Percentiles rank a stretch among this genome's conserved stretches.
phyloP scores from a whole-genome alignment of 2,113 vertebrate genomes.

The Corydoras sp. region DNA sequence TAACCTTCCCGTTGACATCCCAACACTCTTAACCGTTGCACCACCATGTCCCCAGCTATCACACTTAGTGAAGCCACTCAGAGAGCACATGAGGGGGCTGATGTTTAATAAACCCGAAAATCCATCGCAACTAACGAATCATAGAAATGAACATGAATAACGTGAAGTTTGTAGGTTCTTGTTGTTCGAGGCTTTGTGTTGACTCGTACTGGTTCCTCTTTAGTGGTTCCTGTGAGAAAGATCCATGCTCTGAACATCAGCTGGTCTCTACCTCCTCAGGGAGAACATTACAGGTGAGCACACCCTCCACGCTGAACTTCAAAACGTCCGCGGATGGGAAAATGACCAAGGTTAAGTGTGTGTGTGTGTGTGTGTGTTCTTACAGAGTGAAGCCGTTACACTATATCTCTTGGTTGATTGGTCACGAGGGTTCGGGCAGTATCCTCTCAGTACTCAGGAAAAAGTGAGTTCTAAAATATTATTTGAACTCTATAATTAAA shows the following conservation, averaged over 20 bases:
- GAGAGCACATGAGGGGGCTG: too few relatives aligned
- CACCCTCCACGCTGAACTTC: too few relatives aligned
- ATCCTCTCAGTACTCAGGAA: slow-evolving; percentile 87
- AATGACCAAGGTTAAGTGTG: not conserved
- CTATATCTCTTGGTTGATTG: slow-evolving; percentile 94
- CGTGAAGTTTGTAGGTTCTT: too few relatives aligned
- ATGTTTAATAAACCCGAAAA: too few relatives aligned
- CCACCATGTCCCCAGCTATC: too few relatives aligned
- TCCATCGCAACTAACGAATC: too few relatives aligned
- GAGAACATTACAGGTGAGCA: slow-evolving; percentile 83
- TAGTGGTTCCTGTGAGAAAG: slow-evolving; percentile 92
- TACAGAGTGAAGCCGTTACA: slow-evolving; percentile 91
- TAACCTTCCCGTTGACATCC: too few relatives aligned
- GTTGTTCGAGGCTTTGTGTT: too few relatives aligned
- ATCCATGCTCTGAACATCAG: slow-evolving; percentile 89
- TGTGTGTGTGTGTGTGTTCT: slow-evolving; percentile 30
- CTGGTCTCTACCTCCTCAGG: slow-evolving; percentile 90
- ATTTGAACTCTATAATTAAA: not conserved
- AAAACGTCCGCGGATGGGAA: not conserved
- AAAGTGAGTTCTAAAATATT: slow-evolving; percentile 70
- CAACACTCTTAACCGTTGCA: too few relatives aligned
- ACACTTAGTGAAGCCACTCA: too few relatives aligned
- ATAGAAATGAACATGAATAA: not conserved
- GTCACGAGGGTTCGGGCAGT: slow-evolving; percentile 92
- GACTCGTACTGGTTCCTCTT: slow-evolving; percentile 38